Base-by-base conservation (phyloP, 37 sponge, comb jelly and placozoan species). In the Hexactinellida sp. region DNA sequence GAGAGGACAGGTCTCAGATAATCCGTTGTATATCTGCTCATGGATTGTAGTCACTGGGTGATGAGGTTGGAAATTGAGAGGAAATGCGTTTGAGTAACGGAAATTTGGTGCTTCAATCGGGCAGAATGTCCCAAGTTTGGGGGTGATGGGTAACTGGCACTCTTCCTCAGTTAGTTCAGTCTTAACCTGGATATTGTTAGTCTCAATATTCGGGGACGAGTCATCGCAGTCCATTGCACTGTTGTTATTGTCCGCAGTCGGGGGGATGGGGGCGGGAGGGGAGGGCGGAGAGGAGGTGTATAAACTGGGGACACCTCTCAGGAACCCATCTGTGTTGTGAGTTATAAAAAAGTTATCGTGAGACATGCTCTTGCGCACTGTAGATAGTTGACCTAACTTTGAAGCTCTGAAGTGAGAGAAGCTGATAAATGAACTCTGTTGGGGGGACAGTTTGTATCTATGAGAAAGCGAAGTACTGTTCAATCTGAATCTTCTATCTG, bases 201-300 rank as follows among this genome's bases (percentile, higher is more conserved):
- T 7, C 5, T 23, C 5, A 32, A 25, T 32, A 28, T 63, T 63
- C 5, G 47, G 47, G 5, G 47, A 41, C 3, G 1, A 3, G 21
- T 63, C 25, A 23, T 63, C 76, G 13, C 76, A 63, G 28, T 63
- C 76, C 76, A 63, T 63, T 28, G 76, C 28, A 63, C 34, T 10
- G 3, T 7, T 25, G 25, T 28, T 23, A 28, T 63, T 28, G 34
- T 63, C 30, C 13, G 3, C 76, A 21, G 13, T 28, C 19, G 30
- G 76, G 21, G 76, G 13, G 34, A 7, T 63, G 90, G 89, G 47
- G 90, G 89, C 0, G 90, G 87, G 34, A 90, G 89, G 55, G 89
- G 90, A 0, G 88, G 87, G 34, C 91, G 87, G 16, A 92, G 92
- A 1, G 85, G 84, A 1, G 88, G 87, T 36, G 91, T 92, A 21